Evolutionary conservation across 2,797 vertebrate genomes (phyloP), one percentile per base, ranked within the genome.

Genomic region (Rousettus madagascariensis): DNA sequence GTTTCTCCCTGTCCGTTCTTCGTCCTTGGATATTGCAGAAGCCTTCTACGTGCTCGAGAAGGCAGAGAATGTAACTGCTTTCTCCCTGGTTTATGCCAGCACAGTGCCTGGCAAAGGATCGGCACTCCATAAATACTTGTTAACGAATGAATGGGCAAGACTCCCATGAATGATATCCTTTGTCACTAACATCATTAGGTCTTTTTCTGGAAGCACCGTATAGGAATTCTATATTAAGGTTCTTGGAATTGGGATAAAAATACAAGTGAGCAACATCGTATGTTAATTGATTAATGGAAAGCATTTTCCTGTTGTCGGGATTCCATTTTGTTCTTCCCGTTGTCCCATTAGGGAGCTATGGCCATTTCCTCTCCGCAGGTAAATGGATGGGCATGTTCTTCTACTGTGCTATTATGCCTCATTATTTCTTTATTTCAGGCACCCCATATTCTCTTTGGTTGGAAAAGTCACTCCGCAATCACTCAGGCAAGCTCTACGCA

Each of bases 171-270:
- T 26, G 51, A 71, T 26, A 46, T 20, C 49, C 65, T 96, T 95
- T 79, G 87, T 96, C 94, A 90, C 28, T 84, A 75, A 88, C 95
- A 86, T 96, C 71, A 6, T 51, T 43, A 36, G 55, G 78, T 43
- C 69, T 72, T 78, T 61, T 89, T 90, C 80, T 63, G 94, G 90
- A 95, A 78, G 80, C 55, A 53, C 16, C 61, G 83, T 69, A 69
- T 20, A 77, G 65, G 69, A 80, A 41, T 90, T 89, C 90, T 95
- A 46, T 68, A 77, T 93, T 97, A 75, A 77, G 83, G 61, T 80
- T 80, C 78, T 77, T 66, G 46, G 75, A 65, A 77, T 28, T 59
- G 38, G 20, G 59, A 46, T 83, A 71, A 82, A 65, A 75, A n/a
- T 20, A 75, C 9, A 77, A 84, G 28, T 71, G 36, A 78, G 71